A percentile compares a stretch with the other conserved stretches of the same genome.
phyloP scores from a whole-genome alignment of 2,797 vertebrate species.

The Anguilla pacifica region DNA sequence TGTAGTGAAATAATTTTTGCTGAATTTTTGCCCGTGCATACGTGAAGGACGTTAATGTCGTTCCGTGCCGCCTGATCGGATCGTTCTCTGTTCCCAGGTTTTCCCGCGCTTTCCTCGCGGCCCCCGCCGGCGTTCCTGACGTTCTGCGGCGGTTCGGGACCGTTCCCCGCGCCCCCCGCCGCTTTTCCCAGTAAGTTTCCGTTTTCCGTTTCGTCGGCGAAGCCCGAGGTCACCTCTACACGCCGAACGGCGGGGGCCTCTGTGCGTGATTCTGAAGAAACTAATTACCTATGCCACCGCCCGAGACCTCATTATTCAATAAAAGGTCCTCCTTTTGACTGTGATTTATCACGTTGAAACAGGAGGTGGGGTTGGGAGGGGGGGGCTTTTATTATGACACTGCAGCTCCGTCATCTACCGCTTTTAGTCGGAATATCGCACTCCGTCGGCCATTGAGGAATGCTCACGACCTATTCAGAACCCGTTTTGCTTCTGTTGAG shows the following conservation, averaged over 20 bases:
- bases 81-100: slow-evolving; percentile 61
- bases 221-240: slow-evolving; percentile 78
- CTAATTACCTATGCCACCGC: slow-evolving; percentile 79
- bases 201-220: slow-evolving; percentile 81
- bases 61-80: neutral
- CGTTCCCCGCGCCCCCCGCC: slow-evolving; percentile 72
- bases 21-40: neutral
- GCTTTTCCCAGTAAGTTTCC: slow-evolving; percentile 81
- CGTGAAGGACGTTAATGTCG: neutral
- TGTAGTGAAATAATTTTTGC: neutral
- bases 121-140: slow-evolving; percentile 68
- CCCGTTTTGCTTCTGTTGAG: neutral
- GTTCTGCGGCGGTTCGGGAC: slow-evolving; percentile 81
- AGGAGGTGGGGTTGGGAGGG: neutral
- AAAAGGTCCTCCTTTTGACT: slow-evolving; percentile 68
- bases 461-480: neutral
- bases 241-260: slow-evolving; percentile 76
- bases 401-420: neutral
- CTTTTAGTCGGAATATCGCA: neutral
- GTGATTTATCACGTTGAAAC: slow-evolving; percentile 34
- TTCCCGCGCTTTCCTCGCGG: slow-evolving; percentile 72
- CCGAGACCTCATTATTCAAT: slow-evolving; percentile 74
- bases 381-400: neutral
- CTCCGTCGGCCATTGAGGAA: neutral
- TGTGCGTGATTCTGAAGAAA: slow-evolving; percentile 68